A percentile compares a stretch with the other conserved stretches of the same genome.
Evolutionary conservation across 2,113 vertebrate genomes (phyloP).

Genomic region (Scophthalmus maximus): DNA sequence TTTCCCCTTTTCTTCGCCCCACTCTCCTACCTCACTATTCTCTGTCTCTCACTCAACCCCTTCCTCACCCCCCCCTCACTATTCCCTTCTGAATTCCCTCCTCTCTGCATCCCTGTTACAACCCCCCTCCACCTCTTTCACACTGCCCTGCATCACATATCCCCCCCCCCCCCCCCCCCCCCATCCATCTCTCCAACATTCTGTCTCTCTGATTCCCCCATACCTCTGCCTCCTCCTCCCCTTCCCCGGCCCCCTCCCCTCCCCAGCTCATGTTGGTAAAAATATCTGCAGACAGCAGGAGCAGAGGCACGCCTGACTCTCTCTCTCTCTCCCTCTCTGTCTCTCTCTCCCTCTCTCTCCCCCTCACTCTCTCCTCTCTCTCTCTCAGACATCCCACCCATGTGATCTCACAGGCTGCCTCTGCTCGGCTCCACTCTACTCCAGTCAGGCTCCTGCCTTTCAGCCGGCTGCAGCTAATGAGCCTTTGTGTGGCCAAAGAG

Average conservation of each 20-base stretch:
- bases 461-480: slow-evolving; percentile 96
- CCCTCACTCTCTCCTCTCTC: slow-evolving; percentile 47
- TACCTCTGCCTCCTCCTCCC: slow-evolving; percentile 30
- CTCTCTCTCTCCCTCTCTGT: slow-evolving; percentile 55
- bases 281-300: slow-evolving; percentile 93
- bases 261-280: slow-evolving; percentile 90
- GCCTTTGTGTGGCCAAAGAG: slow-evolving; percentile 91
- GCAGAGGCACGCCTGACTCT: slow-evolving; percentile 87
- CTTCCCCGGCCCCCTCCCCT: slow-evolving; percentile 47
- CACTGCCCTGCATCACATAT: slow-evolving; percentile 30
- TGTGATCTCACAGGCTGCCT: slow-evolving; percentile 94
- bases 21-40: slow-evolving; percentile 13
- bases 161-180: slow-evolving; percentile 31
- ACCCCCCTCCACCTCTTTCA: slow-evolving; percentile 20
- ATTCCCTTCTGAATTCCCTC: slow-evolving; percentile 37
- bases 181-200: slow-evolving; percentile 47
- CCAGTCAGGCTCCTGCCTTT: slow-evolving; percentile 90
- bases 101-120: slow-evolving; percentile 27
- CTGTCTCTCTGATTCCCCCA: slow-evolving; percentile 22
- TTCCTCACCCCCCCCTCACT: slow-evolving; percentile 28
- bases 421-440: slow-evolving; percentile 80
- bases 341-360: slow-evolving; percentile 50
- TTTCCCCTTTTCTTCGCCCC: slow-evolving; percentile 34
- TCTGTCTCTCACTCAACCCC: slow-evolving; percentile 27
- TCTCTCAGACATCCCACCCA: slow-evolving; percentile 89